Percentiles rank a stretch among this genome's conserved stretches.
phyloP scores from a whole-genome alignment of 1,140 invertebrate genomes.

The Drosophila jambulina region DNA sequence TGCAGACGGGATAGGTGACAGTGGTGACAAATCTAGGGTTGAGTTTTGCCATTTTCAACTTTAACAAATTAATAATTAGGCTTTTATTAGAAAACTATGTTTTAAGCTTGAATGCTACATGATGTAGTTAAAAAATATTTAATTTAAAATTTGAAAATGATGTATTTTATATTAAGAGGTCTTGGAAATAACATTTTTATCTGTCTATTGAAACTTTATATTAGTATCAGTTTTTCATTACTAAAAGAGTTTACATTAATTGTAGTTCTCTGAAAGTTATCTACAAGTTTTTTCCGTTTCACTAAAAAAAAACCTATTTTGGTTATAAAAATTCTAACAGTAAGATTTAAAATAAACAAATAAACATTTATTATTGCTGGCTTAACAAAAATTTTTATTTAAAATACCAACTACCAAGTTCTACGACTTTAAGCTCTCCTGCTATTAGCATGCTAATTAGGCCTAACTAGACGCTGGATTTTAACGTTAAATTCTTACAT shows the following conservation, averaged over 20 bases:
- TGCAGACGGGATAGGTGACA: conserved; percentile 39
- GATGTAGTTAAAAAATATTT: neutral
- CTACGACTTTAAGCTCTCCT: neutral
- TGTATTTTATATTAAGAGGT: neutral
- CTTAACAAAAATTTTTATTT: neutral
- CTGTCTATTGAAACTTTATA: neutral
- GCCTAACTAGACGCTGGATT: neutral
- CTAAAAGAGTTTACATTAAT: neutral
- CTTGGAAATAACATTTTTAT: neutral
- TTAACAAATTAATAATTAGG: neutral
- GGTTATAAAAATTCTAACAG: neutral
- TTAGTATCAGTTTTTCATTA: neutral
- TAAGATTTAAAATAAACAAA: neutral
- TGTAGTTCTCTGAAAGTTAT: neutral
- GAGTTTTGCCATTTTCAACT: neutral
- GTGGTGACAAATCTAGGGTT: neutral
- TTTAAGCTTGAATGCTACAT: neutral
- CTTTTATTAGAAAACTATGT: neutral
- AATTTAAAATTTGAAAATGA: neutral
- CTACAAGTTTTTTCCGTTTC: neutral
- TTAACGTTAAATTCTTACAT: neutral
- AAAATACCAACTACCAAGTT: neutral
- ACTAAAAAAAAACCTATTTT: neutral
- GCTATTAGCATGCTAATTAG: neutral
- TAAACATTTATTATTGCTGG: neutral